These are phyloP conservation scores for Phainopepla nitens DNA, from an alignment of 2,113 vertebrate genomes.

Conservation along the genomic window DNA sequence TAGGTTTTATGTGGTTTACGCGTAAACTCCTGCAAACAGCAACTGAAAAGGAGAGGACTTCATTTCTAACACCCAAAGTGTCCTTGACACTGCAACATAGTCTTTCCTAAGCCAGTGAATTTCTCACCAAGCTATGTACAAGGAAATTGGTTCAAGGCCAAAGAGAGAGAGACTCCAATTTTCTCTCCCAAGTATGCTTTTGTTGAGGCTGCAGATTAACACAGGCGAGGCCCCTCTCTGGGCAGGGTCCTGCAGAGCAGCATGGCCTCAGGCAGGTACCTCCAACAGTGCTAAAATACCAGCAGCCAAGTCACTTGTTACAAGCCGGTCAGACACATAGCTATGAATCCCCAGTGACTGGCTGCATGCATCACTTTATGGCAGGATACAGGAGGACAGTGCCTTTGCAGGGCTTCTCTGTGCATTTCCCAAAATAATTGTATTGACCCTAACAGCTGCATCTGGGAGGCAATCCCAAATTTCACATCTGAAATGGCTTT, in stretches of 20 bases:
- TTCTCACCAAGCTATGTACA: background rate
- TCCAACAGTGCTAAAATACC: background rate
- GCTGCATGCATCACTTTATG: background rate
- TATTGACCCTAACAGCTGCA: background rate
- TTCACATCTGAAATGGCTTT: background rate
- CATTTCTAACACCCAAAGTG: background rate
- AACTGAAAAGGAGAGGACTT: background rate
- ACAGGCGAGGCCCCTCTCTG: background rate
- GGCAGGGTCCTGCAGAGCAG: background rate
- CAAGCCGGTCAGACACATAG: background rate
- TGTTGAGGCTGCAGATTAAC: background rate
- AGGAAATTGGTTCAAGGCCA: background rate
- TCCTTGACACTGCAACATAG: background rate
- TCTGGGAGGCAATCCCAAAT: background rate
- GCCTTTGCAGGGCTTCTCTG: background rate
- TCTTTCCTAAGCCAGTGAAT: background rate
- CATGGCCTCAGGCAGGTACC: background rate
- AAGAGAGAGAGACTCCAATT: background rate
- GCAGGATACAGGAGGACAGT: background rate
- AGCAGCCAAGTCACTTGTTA: background rate
- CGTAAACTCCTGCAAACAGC: background rate
- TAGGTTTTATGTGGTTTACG: background rate
- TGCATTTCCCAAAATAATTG: background rate
- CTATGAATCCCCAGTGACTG: background rate
- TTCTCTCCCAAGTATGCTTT: background rate